A percentile compares a stretch with the other conserved stretches of the same genome.
phyloP scores from a whole-genome alignment of 2,113 vertebrate genomes.

The Pangasianodon hypophthalmus region DNA sequence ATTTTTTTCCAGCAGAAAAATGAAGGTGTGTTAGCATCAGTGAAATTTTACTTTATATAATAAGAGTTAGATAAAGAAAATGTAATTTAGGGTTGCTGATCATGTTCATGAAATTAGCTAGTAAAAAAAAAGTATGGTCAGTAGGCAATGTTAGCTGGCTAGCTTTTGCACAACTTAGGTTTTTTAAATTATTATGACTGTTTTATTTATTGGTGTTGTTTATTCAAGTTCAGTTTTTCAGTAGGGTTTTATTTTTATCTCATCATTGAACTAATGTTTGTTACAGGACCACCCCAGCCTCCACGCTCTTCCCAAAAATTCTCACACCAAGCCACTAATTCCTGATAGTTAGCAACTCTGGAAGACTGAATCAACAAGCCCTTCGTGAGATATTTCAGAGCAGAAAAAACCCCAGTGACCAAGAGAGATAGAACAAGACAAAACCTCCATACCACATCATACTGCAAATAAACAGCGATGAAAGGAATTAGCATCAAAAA shows the following conservation, averaged over 20 bases:
- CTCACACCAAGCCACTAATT: background rate
- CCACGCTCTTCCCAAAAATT: background rate
- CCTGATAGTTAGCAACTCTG: background rate
- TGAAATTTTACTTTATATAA: background rate
- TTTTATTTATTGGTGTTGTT: no score
- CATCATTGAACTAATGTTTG: no score
- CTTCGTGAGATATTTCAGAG: no score
- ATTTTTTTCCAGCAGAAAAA: background rate
- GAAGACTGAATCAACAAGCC: no score
- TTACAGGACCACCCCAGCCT: no score
- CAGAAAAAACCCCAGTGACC: no score
- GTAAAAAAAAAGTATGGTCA: background rate
- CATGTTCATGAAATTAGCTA: background rate
- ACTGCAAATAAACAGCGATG: no score
- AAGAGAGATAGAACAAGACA: no score
- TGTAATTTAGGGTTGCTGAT: background rate
- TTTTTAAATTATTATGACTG: background rate
- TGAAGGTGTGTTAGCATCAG: background rate
- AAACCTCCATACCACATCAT: no score
- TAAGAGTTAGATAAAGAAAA: background rate
- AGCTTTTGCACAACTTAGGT: background rate
- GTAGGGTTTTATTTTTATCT: no score
- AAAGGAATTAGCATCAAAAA: no score
- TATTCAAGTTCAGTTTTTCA: no score
- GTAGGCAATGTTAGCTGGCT: background rate